Conservation (phyloP, 2,113 vertebrate species). For the Formicarius rufipectus region DNA sequence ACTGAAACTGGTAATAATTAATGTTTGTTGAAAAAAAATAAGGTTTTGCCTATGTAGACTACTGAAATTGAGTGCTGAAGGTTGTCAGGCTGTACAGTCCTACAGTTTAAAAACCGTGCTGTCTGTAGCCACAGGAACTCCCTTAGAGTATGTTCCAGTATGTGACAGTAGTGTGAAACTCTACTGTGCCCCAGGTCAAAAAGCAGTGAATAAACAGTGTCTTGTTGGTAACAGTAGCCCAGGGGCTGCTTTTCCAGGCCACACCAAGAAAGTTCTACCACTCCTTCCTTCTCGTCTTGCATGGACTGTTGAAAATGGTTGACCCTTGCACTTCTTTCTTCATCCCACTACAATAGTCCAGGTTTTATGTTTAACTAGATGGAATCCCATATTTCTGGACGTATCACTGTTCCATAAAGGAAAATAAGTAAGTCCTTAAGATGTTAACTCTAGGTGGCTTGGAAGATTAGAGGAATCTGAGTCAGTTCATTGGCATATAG, state of each 20-base stretch:
- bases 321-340: not conserved
- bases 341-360: not conserved
- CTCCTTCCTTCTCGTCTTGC: not conserved
- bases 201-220: not conserved
- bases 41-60: not conserved
- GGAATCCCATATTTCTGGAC: not conserved
- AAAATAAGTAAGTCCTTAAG: not conserved
- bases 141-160: not conserved
- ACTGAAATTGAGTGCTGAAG: not conserved
- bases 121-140: not conserved
- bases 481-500: not conserved
- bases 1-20: not conserved
- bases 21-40: not conserved
- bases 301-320: not conserved
- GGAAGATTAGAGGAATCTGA: not conserved
- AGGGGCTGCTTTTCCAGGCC: not conserved
- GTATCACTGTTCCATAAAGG: not conserved
- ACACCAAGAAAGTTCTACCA: not conserved
- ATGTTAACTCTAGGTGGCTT: not conserved
- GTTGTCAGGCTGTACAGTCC: not conserved
- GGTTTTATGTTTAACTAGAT: not conserved
- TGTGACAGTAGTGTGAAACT: not conserved
- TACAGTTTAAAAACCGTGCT: not conserved
- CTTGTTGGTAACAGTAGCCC: not conserved
- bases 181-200: not conserved